A percentile compares a stretch with the other conserved stretches of the same genome.
Evolutionary conservation across 2,888 invertebrate genomes (phyloP).

Genomic region (Eristalis arbustorum): DNA sequence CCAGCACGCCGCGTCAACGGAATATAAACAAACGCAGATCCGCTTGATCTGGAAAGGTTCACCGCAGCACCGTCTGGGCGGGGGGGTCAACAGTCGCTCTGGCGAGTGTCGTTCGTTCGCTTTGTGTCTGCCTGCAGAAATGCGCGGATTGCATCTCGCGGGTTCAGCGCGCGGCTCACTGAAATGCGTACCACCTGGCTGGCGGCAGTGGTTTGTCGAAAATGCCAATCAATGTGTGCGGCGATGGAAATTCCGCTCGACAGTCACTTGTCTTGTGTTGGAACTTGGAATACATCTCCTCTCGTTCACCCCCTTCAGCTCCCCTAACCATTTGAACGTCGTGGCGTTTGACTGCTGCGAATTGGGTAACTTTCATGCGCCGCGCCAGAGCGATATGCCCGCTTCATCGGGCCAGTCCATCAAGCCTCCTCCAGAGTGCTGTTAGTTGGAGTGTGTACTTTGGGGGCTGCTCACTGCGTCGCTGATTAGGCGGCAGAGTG

Average conservation of each 20-base stretch:
- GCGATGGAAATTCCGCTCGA: conserved; percentile 61
- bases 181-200: conserved; percentile 70
- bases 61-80: conserved; percentile 1
- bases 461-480: background rate
- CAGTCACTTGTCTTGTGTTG: conserved; percentile 50
- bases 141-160: conserved; percentile 2
- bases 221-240: conserved; percentile 64
- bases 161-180: conserved; percentile 5
- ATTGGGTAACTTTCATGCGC: conserved; percentile 64
- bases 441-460: background rate
- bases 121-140: background rate
- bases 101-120: conserved; percentile 14
- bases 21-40: conserved; percentile 52
- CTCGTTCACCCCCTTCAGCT: background rate
- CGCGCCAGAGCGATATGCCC: conserved; percentile 40
- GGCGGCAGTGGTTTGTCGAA: conserved; percentile 66
- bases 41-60: conserved; percentile 51
- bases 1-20: conserved; percentile 15
- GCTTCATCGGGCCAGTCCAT: conserved; percentile 50
- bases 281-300: conserved; percentile 25
- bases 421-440: conserved; percentile 13
- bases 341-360: conserved; percentile 22
- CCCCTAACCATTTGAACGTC: background rate
- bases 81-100: conserved; percentile 59
- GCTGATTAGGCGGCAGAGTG: conserved; percentile 50